Evolutionary conservation across 2,888 invertebrate genomes (phyloP).

Genomic region (Pseudeuparius sepicola): DNA sequence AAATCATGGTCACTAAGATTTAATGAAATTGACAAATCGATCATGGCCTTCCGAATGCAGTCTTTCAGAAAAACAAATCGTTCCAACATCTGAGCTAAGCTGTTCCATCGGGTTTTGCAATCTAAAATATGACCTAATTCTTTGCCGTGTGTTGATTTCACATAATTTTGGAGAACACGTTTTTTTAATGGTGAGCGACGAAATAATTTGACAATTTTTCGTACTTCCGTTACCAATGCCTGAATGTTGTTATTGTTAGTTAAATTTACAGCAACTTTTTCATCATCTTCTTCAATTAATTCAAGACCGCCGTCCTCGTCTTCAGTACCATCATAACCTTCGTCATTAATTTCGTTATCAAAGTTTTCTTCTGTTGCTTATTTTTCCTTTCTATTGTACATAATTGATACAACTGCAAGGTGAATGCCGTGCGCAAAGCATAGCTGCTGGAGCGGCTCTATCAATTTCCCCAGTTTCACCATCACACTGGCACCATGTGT

Average conservation of each 20-base stretch:
- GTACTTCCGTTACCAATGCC: conserved; percentile 3
- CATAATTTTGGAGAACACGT: too few species aligned
- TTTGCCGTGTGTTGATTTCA: conserved; percentile 10
- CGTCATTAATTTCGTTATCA: too few species aligned
- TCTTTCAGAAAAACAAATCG: conserved; percentile 4
- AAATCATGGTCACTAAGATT: too few species aligned
- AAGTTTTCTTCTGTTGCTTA: too few species aligned
- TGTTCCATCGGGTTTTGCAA: conserved; percentile 13
- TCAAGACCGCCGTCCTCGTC: too few species aligned
- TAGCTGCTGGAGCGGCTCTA: conserved; percentile 1
- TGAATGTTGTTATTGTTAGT: conserved; percentile 2
- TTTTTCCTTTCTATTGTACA: conserved; percentile 6
- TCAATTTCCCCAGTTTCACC: conserved; percentile 7
- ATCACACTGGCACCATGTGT: conserved; percentile 5
- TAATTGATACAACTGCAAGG: not conserved
- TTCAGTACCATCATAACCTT: too few species aligned
- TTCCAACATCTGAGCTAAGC: conserved; percentile 8
- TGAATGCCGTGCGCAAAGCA: conserved; percentile 7
- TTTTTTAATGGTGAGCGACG: conserved; percentile 12
- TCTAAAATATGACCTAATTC: conserved; percentile 10
- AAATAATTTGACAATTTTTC: conserved; percentile 9
- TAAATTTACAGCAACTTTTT: conserved; percentile 3
- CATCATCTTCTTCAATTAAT: too few species aligned
- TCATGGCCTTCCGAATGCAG: too few species aligned
- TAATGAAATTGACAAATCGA: too few species aligned